Base-by-base conservation (phyloP, 1,140 invertebrate genomes). In the Ceratoteleas bidentatus region DNA sequence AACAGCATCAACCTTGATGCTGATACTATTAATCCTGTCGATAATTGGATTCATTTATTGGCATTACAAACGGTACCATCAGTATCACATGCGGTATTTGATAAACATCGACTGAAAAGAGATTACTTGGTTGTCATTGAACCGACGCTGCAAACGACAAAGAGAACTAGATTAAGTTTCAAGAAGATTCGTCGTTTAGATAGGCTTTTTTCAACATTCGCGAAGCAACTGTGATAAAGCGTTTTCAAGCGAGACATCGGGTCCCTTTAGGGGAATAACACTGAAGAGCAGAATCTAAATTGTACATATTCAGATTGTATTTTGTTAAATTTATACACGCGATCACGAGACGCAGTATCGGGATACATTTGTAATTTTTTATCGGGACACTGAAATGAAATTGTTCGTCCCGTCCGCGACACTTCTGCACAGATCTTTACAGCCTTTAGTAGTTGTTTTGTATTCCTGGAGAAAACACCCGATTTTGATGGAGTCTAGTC, bases 41-140 rank as follows among this genome's bases (percentile, higher is more conserved):
- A 85, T 91, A 62, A 84, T 91, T 33, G 76, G 68, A 50, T 88
- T 91, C 69, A 79, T 89, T 73, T 91, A 88, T 74, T 89, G 88
- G 86, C 85, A 88, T 52, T 85, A 88, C 36, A 91, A 86, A 84
- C 85, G 83, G 58, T 85, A 89, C 38, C 85, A 86, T 72, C 90
- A 90, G 84, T 90, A 91, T 89, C 90, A 91, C 47, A 84, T 88
- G 50, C 86, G 86, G 52, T 74, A 84, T 68, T 76, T 78, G 49
- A 85, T 83, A 33, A 75, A 83, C n/a, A 74, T 75, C 9, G 64
- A 81, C 24, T 81, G 60, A 81, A 16, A 13, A 52, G 13, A 45
- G n/a, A 69, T 10, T 15, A 65, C 47, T 32, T 16, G 13, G 8
- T 13, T 0, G 34, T 15, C 36, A 10, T 57, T 16, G 5, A 16